These are phyloP conservation scores for Pediacus dermestoides DNA, from an alignment of 2,888 invertebrate species.

Conservation along the genomic window DNA sequence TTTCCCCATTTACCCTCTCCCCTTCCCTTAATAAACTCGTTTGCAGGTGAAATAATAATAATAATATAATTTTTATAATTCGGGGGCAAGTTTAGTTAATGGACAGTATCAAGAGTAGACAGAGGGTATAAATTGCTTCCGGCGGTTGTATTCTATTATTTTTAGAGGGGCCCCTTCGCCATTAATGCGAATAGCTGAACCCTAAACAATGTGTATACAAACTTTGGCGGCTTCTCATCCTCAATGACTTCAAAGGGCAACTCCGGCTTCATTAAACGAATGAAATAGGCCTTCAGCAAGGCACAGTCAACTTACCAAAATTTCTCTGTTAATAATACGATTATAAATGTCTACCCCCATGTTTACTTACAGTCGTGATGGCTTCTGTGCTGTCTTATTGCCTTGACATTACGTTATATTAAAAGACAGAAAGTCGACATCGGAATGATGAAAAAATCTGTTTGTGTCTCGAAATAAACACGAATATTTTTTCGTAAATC, in stretches of 20 bases:
- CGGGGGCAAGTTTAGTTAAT: not conserved
- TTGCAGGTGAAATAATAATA: conserved; percentile 10
- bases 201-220: conserved; percentile 22
- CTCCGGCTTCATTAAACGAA: conserved; percentile 20
- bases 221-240: conserved; percentile 18
- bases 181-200: conserved; percentile 17
- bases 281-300: conserved; percentile 15
- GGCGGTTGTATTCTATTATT: conserved; percentile 15
- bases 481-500: too few relatives aligned
- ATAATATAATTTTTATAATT: not conserved
- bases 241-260: conserved; percentile 21
- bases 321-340: too few relatives aligned
- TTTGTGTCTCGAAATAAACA: too few relatives aligned
- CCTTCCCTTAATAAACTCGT: conserved; percentile 3
- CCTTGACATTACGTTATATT: too few relatives aligned
- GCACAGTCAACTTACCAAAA: too few relatives aligned
- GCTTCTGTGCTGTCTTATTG: too few relatives aligned
- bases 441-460: too few relatives aligned
- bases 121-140: conserved; percentile 7
- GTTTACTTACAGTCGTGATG: too few relatives aligned
- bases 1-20: conserved; percentile 1
- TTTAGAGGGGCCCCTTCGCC: conserved; percentile 20
- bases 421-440: too few relatives aligned
- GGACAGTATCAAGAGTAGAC: conserved; percentile 6
- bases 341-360: too few relatives aligned